phyloP scores from a whole-genome alignment of 2,113 vertebrate species.

The Eurypyga helias region DNA sequence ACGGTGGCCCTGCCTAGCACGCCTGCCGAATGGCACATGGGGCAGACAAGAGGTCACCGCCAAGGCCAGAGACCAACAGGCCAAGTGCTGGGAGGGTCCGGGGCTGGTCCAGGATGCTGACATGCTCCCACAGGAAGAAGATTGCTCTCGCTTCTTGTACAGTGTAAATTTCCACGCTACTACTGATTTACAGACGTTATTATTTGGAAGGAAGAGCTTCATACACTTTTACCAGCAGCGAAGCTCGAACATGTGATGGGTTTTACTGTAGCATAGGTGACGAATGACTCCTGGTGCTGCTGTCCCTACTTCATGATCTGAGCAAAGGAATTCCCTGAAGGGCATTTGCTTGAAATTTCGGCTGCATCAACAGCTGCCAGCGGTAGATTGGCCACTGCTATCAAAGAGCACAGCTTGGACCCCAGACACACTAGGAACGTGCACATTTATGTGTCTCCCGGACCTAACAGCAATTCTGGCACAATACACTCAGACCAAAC shows the following conservation, averaged over 20 bases:
- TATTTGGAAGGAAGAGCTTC: background rate
- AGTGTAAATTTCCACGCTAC: background rate
- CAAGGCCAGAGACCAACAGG: rapidly evolving
- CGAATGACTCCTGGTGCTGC: rapidly evolving
- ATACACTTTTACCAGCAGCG: background rate
- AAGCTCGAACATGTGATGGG: background rate
- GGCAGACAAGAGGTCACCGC: background rate
- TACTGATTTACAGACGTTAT: background rate
- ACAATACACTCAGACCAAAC: background rate
- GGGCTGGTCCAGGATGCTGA: background rate
- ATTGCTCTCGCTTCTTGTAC: background rate
- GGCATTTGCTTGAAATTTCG: background rate
- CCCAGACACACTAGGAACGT: background rate
- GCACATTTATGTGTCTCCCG: rapidly evolving
- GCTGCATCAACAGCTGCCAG: background rate
- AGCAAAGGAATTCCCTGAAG: background rate
- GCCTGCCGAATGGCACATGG: background rate
- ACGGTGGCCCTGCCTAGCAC: background rate
- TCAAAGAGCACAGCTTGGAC: background rate
- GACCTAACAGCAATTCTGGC: background rate
- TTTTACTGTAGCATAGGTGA: background rate
- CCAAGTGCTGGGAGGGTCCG: background rate
- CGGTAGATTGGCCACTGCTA: background rate
- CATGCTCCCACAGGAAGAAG: rapidly evolving
- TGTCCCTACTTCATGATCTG: rapidly evolving